A percentile compares a stretch with the other conserved stretches of the same genome.
Evolutionary conservation across 2,113 vertebrate species (phyloP).

Genomic region (Chaetodon trifascialis): DNA sequence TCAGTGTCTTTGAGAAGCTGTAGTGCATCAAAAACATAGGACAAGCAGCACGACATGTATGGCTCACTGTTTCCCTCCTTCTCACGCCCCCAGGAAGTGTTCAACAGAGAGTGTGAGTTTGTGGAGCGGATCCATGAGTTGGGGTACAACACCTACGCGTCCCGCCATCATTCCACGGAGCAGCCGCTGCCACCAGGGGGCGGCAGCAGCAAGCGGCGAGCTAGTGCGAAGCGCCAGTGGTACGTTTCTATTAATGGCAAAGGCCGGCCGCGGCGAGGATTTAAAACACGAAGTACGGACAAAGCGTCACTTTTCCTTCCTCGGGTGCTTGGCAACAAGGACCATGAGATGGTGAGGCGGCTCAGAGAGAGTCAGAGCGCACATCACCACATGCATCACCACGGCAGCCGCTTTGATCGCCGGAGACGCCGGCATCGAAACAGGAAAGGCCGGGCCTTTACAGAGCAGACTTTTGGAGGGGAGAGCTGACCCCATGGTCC

Average conservation of each 20-base stretch:
- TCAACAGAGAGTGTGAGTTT: slow-evolving; percentile 94
- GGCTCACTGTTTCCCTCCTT: slow-evolving; percentile 13
- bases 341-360: slow-evolving; percentile 90
- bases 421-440: slow-evolving; percentile 61
- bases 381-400: slow-evolving; percentile 77
- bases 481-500: neutral
- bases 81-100: slow-evolving; percentile 86
- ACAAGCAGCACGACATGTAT: slow-evolving; percentile 19
- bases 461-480: slow-evolving; percentile 26
- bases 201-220: slow-evolving; percentile 72
- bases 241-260: slow-evolving; percentile 97
- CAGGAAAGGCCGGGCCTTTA: slow-evolving; percentile 35
- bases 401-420: slow-evolving; percentile 18
- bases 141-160: slow-evolving; percentile 96
- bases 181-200: slow-evolving; percentile 73
- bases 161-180: slow-evolving; percentile 89
- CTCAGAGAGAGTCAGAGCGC: slow-evolving; percentile 75
- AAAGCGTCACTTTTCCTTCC: slow-evolving; percentile 98
- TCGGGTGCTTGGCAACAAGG: slow-evolving; percentile 92
- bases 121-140: slow-evolving; percentile 96
- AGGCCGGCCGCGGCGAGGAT: slow-evolving; percentile 94
- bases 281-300: slow-evolving; percentile 94
- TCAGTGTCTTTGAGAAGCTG: neutral
- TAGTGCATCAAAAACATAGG: slow-evolving; percentile 11
- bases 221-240: slow-evolving; percentile 92